These are phyloP conservation scores for Eupithecia inturbata DNA, from an alignment of 2,888 invertebrate genomes.

Conservation along the genomic window DNA sequence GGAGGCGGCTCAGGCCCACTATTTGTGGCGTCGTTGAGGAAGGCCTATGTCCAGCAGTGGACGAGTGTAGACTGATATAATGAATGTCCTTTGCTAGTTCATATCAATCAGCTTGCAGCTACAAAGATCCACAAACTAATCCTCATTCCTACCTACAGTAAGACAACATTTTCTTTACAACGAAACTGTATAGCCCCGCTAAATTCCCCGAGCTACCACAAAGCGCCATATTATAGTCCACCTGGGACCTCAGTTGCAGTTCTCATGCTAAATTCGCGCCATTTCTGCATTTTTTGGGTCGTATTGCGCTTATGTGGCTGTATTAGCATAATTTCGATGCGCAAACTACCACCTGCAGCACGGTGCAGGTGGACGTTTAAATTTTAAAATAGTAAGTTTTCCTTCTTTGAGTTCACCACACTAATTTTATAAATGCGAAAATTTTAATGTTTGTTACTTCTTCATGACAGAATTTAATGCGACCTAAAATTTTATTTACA, in stretches of 20 bases:
- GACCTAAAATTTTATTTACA: no score
- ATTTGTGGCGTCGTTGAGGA: no score
- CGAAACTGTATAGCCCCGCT: conserved; percentile 10
- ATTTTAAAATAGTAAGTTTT: background rate
- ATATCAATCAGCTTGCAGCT: no score
- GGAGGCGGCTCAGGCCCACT: no score
- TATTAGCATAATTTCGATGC: background rate
- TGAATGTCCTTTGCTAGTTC: no score
- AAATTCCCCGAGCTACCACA: conserved; percentile 13
- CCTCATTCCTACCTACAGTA: background rate
- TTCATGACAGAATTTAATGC: no score
- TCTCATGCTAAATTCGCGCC: conserved; percentile 5
- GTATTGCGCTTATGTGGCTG: background rate
- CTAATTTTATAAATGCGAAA: background rate
- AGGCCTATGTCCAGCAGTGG: no score
- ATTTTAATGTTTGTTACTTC: no score
- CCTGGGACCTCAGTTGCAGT: conserved; percentile 13
- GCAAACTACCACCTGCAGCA: background rate
- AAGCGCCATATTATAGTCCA: conserved; percentile 14
- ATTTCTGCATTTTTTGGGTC: conserved; percentile 5
- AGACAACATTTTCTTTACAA: conserved; percentile 8
- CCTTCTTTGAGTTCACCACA: background rate
- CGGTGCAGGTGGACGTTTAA: background rate
- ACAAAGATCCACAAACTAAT: background rate
- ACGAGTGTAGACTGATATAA: no score